Evolutionary conservation across 2,888 invertebrate species (phyloP).

Genomic region (Flexamia atlantica): DNA sequence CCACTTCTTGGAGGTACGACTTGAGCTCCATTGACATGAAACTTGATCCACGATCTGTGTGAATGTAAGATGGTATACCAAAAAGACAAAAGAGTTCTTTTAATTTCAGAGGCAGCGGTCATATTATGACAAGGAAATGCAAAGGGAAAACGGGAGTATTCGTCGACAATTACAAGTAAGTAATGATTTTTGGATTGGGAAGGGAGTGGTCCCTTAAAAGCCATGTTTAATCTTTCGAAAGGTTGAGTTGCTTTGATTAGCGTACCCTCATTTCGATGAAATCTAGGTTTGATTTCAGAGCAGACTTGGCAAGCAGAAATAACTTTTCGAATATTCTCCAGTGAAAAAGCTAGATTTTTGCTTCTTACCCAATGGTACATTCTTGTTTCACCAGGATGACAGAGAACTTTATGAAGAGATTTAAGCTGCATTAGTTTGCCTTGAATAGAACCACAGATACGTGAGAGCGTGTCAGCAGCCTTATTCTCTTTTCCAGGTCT

Average conservation of each 20-base stretch:
- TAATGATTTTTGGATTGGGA: not conserved
- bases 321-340: not conserved
- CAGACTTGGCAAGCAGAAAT: not conserved
- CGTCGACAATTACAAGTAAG: not conserved
- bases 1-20: not conserved
- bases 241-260: slow-evolving; percentile 30
- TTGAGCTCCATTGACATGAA: slow-evolving; percentile 33
- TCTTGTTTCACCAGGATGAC: not conserved
- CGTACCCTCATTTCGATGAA: not conserved
- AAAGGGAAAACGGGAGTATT: slow-evolving; percentile 57
- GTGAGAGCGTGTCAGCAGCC: not conserved
- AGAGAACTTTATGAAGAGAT: not conserved
- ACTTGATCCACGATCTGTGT: not conserved
- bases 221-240: not conserved
- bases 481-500: not conserved
- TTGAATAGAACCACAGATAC: not conserved
- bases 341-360: not conserved
- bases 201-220: not conserved
- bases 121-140: slow-evolving; percentile 63
- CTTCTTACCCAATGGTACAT: not conserved
- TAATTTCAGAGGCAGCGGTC: slow-evolving; percentile 52
- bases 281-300: not conserved
- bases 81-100: slow-evolving; percentile 26
- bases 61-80: not conserved
- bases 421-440: not conserved